A percentile compares a stretch with the other conserved stretches of the same genome.
Conservation (phyloP, 1,140 invertebrate species). For the Pristionchus pacificus region DNA sequence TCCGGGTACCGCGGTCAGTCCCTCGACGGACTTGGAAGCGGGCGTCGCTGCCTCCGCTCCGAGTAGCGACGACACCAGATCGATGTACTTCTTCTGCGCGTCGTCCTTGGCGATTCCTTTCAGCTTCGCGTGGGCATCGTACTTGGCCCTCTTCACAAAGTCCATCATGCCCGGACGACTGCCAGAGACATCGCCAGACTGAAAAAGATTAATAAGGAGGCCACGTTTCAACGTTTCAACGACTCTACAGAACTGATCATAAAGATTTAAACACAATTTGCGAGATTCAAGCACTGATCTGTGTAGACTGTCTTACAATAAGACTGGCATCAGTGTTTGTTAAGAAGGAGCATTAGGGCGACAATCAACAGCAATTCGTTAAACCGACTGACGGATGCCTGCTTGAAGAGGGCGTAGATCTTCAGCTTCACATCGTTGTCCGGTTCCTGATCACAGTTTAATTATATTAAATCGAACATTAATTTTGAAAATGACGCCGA, state of each 20-base stretch:
- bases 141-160: slow-evolving; percentile 67
- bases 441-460: no score
- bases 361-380: background rate
- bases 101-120: slow-evolving; percentile 54
- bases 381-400: slow-evolving; percentile 54
- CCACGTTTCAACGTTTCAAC: background rate
- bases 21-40: slow-evolving; percentile 19
- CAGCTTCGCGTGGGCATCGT: slow-evolving; percentile 64
- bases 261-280: background rate
- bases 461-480: no score
- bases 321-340: background rate
- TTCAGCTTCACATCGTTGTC: slow-evolving; percentile 65
- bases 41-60: slow-evolving; percentile 40
- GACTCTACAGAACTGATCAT: background rate
- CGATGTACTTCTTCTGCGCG: slow-evolving; percentile 57
- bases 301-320: background rate
- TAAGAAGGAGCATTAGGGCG: background rate
- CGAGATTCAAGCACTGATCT: no score
- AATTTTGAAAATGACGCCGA: no score
- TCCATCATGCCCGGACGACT: slow-evolving; percentile 67
- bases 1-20: slow-evolving; percentile 50
- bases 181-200: slow-evolving; percentile 61
- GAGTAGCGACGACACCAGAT: slow-evolving; percentile 36
- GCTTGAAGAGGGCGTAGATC: slow-evolving; percentile 67
- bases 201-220: no score